phyloP scores from a whole-genome alignment of 2,113 vertebrate species.

The Labrus mixtus region DNA sequence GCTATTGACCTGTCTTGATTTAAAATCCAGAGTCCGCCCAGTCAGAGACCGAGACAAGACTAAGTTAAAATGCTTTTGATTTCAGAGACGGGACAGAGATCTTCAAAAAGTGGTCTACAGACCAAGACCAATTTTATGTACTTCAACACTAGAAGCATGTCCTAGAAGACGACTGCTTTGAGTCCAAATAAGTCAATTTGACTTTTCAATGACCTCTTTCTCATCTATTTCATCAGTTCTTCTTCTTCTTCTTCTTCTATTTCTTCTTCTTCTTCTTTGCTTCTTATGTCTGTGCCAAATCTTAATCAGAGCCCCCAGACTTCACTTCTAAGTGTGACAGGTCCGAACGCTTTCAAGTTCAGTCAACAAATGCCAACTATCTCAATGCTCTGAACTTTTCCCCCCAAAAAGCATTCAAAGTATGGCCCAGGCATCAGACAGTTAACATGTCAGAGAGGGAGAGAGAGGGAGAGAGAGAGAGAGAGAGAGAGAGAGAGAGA shows the following conservation, averaged over 20 bases:
- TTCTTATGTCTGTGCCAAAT: neutral
- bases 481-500: conserved; percentile 8
- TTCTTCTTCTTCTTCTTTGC: neutral
- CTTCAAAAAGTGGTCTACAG: too few species aligned
- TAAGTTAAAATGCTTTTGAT: too few species aligned
- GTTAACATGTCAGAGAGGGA: conserved; percentile 48
- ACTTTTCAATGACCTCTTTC: neutral
- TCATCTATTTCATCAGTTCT: neutral
- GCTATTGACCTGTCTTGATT: too few species aligned
- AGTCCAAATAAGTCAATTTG: neutral
- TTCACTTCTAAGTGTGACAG: conserved; percentile 9
- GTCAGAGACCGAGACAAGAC: too few species aligned
- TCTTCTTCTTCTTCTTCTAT: neutral
- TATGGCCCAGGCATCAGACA: conserved; percentile 42
- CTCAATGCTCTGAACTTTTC: neutral
- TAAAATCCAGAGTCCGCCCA: too few species aligned
- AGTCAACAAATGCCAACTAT: conserved; percentile 1
- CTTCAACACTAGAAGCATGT: too few species aligned
- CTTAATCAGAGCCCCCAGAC: neutral
- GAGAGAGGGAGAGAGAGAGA: neutral
- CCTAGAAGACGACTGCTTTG: too few species aligned
- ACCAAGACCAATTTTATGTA: too few species aligned
- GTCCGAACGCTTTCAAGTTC: neutral
- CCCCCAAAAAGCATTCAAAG: neutral
- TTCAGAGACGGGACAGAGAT: too few species aligned